Base-by-base conservation (phyloP, 2,888 invertebrate species). In the Nomada ruficornis region DNA sequence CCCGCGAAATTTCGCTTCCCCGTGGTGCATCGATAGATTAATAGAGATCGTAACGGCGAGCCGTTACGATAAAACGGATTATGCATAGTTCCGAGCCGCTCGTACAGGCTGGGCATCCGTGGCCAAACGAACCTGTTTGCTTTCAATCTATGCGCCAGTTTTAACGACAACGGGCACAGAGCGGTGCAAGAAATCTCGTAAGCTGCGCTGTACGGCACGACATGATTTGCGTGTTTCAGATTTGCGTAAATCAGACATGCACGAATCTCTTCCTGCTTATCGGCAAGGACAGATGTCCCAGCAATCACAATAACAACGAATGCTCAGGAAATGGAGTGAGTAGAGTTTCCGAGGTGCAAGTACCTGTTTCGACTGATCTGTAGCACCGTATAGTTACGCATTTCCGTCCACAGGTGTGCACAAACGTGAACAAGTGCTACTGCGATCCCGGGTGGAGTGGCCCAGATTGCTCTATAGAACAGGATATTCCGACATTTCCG, bases 271-370 rank as follows among this genome's bases (percentile, higher is more conserved):
- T 97, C 94, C 97, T 97, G 23, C 96, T 96, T 94, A 96, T 98
- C 87, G 97, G 97, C 94, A 96, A 96, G 94, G 97, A 96, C 87
- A 97, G 96, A 94, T 99, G 99, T 94, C 98, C 98, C 82, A 97
- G 96, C 87, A 98, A 98, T 94, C 97, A 97, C 94, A 96, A 96
- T 93, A 97, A 97, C 92, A 95, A 96, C 90, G 98, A 98, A 93
- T 99, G 99, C 95, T 99, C 99, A 77, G 98, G 97, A 83, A 97
- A 97, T 94, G 99, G 99, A 95, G 99, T 99, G 95, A 96, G 97
- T 62, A 23, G 5, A 23, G 10, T 57, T 0, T 10, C 15, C 36
- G 36, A 7, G 36, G 36, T 36, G 36, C 47, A 3, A 15, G 47
- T 47, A 47, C 13, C 3, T 15, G 3, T 47, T 11, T 47, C 15